These are phyloP conservation scores for Magallana ariakensis DNA, from an alignment of 1,140 invertebrate genomes.

Conservation along the genomic window DNA sequence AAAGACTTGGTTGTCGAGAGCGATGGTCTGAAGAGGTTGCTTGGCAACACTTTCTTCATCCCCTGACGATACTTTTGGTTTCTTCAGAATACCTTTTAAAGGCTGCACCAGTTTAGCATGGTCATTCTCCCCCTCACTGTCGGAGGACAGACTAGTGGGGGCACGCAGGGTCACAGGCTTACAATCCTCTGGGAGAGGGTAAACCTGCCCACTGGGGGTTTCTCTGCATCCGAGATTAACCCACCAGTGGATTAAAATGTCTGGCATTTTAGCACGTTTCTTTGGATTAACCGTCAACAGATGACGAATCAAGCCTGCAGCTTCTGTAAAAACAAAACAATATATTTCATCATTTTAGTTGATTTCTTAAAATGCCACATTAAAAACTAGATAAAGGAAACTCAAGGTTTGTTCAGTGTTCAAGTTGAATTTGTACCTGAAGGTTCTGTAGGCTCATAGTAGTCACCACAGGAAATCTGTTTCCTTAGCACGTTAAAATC, in stretches of 20 bases:
- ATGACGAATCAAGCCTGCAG: constrained; percentile 94
- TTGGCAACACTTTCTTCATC: constrained; percentile 42
- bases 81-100: constrained; percentile 66
- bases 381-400: no score
- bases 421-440: constrained; percentile 86
- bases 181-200: constrained; percentile 60
- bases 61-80: constrained; percentile 58
- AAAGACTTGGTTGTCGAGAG: not conserved
- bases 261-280: constrained; percentile 93
- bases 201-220: constrained; percentile 86
- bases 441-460: constrained; percentile 96
- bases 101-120: constrained; percentile 57
- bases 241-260: constrained; percentile 96
- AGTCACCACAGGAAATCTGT: constrained; percentile 98
- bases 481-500: constrained; percentile 98
- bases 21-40: constrained; percentile 29
- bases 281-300: constrained; percentile 95
- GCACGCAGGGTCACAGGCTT: constrained; percentile 54
- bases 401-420: no score
- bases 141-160: constrained; percentile 59
- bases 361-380: no score
- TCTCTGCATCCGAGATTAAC: constrained; percentile 92
- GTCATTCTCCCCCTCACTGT: constrained; percentile 66
- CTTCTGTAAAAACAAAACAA: constrained; percentile 83
- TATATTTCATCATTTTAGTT: no score